A percentile compares a stretch with the other conserved stretches of the same genome.
Conservation (phyloP, 2,113 vertebrate species). For the Dipodomys merriami region DNA sequence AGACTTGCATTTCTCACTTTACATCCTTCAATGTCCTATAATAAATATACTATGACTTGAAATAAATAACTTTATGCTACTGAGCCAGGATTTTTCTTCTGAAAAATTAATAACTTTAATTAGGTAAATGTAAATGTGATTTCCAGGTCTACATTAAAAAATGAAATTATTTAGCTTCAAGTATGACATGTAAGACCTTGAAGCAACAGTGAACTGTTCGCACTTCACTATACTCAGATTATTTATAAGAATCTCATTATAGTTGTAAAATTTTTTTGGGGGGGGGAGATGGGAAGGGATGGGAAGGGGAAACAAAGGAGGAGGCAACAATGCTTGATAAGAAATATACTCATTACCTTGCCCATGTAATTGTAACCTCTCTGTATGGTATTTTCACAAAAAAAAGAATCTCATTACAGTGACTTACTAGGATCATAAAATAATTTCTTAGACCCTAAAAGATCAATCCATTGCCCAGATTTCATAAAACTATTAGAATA, state of each 20-base stretch:
- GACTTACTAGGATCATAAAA: slow-evolving; percentile 23
- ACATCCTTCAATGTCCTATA: neutral
- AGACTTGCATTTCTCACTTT: neutral
- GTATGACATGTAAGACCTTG: neutral
- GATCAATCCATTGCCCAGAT: neutral
- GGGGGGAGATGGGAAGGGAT: no score
- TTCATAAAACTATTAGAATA: slow-evolving; percentile 46
- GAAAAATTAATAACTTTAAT: slow-evolving; percentile 17
- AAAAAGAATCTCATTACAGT: neutral
- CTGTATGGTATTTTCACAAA: no score
- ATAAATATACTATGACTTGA: neutral
- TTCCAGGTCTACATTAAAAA: neutral
- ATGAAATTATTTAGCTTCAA: neutral
- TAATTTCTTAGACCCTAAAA: slow-evolving; percentile 19
- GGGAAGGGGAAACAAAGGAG: no score
- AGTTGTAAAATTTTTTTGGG: neutral
- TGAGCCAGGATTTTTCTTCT: neutral
- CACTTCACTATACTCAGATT: slow-evolving; percentile 8
- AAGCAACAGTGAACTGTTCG: neutral
- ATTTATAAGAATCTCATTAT: slow-evolving; percentile 1
- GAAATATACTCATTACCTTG: no score
- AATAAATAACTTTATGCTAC: neutral
- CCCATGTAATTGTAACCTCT: no score
- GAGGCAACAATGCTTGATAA: no score
- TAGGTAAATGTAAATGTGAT: neutral